Conservation (phyloP, 1,140 invertebrate genomes). For the Muscidifurax raptorellus region DNA sequence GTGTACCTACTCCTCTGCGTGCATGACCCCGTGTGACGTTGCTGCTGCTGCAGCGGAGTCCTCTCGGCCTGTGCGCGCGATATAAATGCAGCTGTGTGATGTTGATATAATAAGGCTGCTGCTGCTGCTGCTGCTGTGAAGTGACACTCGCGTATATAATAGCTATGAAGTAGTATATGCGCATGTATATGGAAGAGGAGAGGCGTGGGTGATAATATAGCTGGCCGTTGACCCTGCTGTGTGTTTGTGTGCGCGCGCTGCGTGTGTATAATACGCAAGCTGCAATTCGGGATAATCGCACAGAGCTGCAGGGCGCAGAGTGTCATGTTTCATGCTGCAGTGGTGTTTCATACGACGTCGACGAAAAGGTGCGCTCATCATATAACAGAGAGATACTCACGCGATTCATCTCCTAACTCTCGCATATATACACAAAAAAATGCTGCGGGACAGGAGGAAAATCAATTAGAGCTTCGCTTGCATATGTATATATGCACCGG, state of each 20-base stretch:
- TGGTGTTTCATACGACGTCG: conserved; percentile 70
- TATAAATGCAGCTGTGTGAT: neutral
- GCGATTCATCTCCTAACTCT: too few relatives aligned
- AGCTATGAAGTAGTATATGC: too few relatives aligned
- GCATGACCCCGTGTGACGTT: neutral
- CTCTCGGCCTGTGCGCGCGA: neutral
- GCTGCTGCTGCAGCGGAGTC: too few relatives aligned
- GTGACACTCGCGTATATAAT: too few relatives aligned
- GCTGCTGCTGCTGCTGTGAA: too few relatives aligned
- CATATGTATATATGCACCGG: neutral
- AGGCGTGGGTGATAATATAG: too few relatives aligned
- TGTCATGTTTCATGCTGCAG: conserved; percentile 73
- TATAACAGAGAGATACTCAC: neutral
- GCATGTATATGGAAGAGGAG: too few relatives aligned
- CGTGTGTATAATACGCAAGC: neutral
- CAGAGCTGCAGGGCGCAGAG: conserved; percentile 33
- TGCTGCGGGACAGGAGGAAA: too few relatives aligned
- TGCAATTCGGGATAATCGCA: conserved; percentile 1
- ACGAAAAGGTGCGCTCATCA: conserved; percentile 67
- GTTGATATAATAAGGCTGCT: too few relatives aligned
- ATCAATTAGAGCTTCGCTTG: too few relatives aligned
- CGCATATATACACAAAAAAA: too few relatives aligned
- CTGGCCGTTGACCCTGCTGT: conserved; percentile 10
- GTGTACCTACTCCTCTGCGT: neutral
- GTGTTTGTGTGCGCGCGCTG: too few relatives aligned